Percentiles rank a stretch among this genome's conserved stretches.
These are phyloP conservation scores for Globodera rostochiensis DNA, from an alignment of 1,140 invertebrate species.

Conservation along the genomic window DNA sequence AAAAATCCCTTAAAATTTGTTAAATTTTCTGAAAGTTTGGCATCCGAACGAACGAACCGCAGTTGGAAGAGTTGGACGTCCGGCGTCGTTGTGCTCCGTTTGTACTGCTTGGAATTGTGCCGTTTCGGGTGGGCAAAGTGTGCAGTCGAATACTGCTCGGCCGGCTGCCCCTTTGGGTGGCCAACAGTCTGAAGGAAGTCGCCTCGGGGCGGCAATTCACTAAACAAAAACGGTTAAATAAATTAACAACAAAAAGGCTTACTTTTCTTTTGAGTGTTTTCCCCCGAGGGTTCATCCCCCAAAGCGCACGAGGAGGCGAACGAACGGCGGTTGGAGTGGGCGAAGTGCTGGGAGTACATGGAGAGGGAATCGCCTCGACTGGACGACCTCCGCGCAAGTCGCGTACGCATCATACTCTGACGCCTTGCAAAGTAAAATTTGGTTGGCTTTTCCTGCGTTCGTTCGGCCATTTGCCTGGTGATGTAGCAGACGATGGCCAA, in stretches of 20 bases:
- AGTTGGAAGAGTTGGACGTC: constrained; percentile 16
- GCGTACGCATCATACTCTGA: constrained; percentile 14
- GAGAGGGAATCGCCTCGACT: constrained; percentile 8
- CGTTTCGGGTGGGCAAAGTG: constrained; percentile 13
- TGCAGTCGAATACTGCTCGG: constrained; percentile 11
- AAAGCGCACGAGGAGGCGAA: constrained; percentile 1
- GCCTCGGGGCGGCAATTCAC: background rate
- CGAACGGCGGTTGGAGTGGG: constrained; percentile 25
- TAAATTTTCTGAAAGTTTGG: no score
- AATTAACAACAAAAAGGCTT: background rate
- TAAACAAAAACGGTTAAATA: constrained; percentile 1
- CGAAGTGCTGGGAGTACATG: background rate
- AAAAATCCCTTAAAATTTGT: background rate
- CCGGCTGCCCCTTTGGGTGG: background rate
- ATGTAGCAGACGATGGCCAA: constrained; percentile 64
- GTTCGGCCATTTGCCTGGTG: constrained; percentile 27
- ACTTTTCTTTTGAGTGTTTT: background rate
- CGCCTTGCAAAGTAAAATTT: constrained; percentile 10
- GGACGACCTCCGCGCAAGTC: constrained; percentile 8
- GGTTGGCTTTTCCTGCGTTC: background rate
- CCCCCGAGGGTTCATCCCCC: background rate
- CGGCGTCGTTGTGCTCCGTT: constrained; percentile 5
- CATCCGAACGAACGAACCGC: background rate
- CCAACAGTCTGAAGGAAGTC: background rate
- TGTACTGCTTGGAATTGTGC: background rate